Conservation (phyloP, 2,888 invertebrate genomes). For the Caenorhabditis uteleia region DNA sequence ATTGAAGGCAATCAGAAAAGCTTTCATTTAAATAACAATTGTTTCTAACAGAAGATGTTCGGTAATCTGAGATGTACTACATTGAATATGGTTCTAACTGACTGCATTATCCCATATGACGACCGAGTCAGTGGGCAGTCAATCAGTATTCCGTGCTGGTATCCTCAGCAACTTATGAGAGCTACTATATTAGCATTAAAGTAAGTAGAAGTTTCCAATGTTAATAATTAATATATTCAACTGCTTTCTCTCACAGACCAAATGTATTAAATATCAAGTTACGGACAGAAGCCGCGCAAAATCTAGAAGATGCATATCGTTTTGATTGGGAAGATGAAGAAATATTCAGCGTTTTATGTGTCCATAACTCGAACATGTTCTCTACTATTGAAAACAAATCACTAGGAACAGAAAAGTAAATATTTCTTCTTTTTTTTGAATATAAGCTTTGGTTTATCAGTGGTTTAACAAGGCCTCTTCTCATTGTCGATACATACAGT, state of each 20-base stretch:
- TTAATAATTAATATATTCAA: background rate
- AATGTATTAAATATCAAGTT: constrained; percentile 15
- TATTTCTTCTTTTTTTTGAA: no score
- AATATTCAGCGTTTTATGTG: constrained; percentile 13
- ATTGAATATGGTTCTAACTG: constrained; percentile 25
- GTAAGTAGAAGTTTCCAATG: background rate
- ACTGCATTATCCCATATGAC: constrained; percentile 11
- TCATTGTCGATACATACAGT: no score
- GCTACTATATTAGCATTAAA: constrained; percentile 4
- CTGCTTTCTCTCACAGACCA: constrained; percentile 13
- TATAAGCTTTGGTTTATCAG: no score
- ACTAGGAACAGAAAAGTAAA: constrained; percentile 13
- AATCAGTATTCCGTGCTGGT: constrained; percentile 14
- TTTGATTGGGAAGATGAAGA: constrained; percentile 31
- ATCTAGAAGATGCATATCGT: constrained; percentile 22
- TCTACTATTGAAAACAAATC: constrained; percentile 6
- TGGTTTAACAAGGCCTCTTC: no score
- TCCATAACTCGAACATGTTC: constrained; percentile 12
- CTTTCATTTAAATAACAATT: no score
- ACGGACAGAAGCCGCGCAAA: constrained; percentile 15
- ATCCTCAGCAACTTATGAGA: constrained; percentile 19
- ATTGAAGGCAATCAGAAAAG: no score
- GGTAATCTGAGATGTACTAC: constrained; percentile 11
- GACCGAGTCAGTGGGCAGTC: constrained; percentile 5
- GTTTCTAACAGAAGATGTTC: no score